These are phyloP conservation scores for Aulostomus chinensis DNA, from an alignment of 2,797 vertebrate genomes.

Conservation along the genomic window DNA sequence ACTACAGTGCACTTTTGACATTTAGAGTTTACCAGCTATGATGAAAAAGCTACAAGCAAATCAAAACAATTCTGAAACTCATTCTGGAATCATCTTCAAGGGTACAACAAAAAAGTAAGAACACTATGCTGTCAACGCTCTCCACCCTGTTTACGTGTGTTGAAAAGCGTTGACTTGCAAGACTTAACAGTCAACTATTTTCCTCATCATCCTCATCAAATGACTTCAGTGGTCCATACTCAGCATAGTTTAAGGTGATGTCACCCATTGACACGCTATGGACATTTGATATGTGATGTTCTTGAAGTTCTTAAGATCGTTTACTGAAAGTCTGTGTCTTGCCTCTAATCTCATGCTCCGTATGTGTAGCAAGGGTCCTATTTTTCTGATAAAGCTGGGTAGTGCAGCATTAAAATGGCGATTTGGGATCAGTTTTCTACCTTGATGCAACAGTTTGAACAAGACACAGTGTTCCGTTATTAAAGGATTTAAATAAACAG, in stretches of 20 bases:
- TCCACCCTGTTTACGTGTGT: too few relatives aligned
- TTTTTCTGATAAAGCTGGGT: conserved; percentile 19
- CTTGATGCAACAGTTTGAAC: conserved; percentile 26
- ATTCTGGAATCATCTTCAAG: too few relatives aligned
- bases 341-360: conserved; percentile 24
- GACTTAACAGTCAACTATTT: too few relatives aligned
- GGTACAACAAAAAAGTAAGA: too few relatives aligned
- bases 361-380: conserved; percentile 24
- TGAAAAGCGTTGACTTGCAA: too few relatives aligned
- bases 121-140: too few relatives aligned
- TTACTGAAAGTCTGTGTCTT: conserved; percentile 34
- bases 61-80: too few relatives aligned
- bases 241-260: conserved; percentile 3
- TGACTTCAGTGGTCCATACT: conserved; percentile 26
- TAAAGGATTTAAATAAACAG: conserved; percentile 7
- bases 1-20: too few relatives aligned
- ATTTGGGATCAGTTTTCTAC: conserved; percentile 23
- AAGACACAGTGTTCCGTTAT: conserved; percentile 16
- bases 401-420: conserved; percentile 28
- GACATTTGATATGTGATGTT: not conserved
- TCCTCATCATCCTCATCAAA: conserved; percentile 6
- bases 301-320: too few relatives aligned
- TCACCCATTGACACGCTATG: not conserved
- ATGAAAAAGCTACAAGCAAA: too few relatives aligned
- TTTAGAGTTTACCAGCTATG: too few relatives aligned